These are phyloP conservation scores for Platyrinchus mystaceus DNA, from an alignment of 2,797 vertebrate species.

Conservation along the genomic window DNA sequence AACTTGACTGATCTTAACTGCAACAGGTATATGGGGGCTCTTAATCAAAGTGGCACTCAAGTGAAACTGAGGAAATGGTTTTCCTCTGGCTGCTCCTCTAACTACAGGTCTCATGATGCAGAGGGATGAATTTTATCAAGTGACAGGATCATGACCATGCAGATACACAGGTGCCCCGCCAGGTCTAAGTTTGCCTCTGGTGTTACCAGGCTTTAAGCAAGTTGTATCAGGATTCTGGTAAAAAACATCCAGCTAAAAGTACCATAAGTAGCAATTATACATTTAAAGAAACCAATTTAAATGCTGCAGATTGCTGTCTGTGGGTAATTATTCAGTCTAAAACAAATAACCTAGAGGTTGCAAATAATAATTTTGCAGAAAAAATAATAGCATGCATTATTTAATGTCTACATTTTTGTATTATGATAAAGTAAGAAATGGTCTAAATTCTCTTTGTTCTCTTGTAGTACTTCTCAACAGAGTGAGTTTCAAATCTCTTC, in stretches of 20 bases:
- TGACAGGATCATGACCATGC: not conserved
- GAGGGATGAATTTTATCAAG: not conserved
- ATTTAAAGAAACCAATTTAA: not conserved
- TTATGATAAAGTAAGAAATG: not conserved
- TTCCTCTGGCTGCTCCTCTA: not conserved
- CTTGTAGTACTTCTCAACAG: not conserved
- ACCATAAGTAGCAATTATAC: not conserved
- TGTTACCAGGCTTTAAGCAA: not conserved
- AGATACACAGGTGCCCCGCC: not conserved
- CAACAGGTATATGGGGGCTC: too few relatives aligned
- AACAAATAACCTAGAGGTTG: constrained; percentile 22
- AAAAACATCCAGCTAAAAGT: not conserved
- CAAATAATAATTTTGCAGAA: constrained; percentile 12
- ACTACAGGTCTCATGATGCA: not conserved
- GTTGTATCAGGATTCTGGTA: not conserved
- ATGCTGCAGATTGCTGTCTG: not conserved
- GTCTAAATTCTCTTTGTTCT: not conserved
- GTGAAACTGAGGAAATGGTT: not conserved
- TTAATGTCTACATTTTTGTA: not conserved
- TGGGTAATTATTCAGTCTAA: not conserved
- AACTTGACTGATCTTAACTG: not conserved
- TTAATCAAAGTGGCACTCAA: not conserved
- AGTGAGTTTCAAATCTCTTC: constrained; percentile 5
- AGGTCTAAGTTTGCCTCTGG: not conserved
- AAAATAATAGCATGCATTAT: not conserved